Base-by-base conservation (phyloP, 2,888 invertebrate species). In the Drosophila sordidapex region DNA sequence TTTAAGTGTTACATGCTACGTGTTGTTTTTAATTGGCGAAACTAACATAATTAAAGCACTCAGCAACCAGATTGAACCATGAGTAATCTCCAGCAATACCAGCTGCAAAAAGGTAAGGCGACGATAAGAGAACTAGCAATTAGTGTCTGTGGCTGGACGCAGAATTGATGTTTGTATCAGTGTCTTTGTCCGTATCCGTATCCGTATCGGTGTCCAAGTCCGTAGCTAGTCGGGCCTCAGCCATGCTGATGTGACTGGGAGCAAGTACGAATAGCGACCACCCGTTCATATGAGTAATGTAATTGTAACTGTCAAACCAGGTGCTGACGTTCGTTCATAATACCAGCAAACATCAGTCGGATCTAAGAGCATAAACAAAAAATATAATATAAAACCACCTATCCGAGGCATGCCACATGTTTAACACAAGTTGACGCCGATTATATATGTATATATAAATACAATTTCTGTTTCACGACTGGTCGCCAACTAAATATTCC, bases 31-130 rank as follows among this genome's bases (percentile, higher is more conserved):
- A 86, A 90, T 87, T 87, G 86, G 83, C 53, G 79, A 79, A 81
- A 68, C 74, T 81, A 89, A 88, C 76, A 88, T 79, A 87, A 87
- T 89, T 89, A 79, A 83, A 74, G 73, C 81, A 82, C 87, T 85
- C 76, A 81, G 79, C 76, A 71, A 67, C 49, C 76, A 74, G 87
- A 87, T 89, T 87, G 87, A 79, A 77, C 79, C 81, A 82, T 87
- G 79, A 83, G 76, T 73, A 87, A 87, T 79, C 75, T 70, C 71
- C 65, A 51, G 31, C 36, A 46, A 33, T 13, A 49, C 11, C 31
- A 59, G 48, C 40, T 35, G 15, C 25, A 51, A 29, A 65, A 33
- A 40, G 71, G 53, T 53, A 36, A 46, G 25, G 8, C 46, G 4
- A 8, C 21, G 21, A 46, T 8, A 46, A 27, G 21, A 54, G 68